A percentile compares a stretch with the other conserved stretches of the same genome.
Evolutionary conservation across 92 coral and sea anemone genomes (phyloP).

Genomic region (Epizoanthus illoricatus): DNA sequence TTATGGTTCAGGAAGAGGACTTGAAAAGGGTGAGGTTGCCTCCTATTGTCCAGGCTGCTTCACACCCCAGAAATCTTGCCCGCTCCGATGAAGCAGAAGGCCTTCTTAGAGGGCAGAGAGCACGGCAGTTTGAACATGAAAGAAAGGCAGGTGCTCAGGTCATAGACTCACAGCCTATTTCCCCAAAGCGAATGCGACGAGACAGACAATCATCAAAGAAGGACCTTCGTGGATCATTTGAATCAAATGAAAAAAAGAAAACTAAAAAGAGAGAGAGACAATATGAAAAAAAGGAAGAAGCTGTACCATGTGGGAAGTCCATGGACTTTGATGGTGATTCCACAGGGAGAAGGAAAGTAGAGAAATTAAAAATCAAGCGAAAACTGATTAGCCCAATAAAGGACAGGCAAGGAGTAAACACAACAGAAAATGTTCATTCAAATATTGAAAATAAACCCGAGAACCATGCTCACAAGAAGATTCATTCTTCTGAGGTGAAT

Average conservation of each 20-base stretch:
- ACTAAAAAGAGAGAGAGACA: constrained; percentile 18
- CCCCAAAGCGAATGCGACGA: constrained; percentile 46
- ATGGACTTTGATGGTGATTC: constrained; percentile 7
- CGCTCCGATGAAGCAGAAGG: constrained; percentile 63
- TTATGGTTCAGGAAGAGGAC: constrained; percentile 23
- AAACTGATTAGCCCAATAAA: constrained; percentile 19
- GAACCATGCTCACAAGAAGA: constrained; percentile 12
- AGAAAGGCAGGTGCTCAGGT: constrained; percentile 36
- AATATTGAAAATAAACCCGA: not conserved
- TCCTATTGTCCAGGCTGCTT: constrained; percentile 93
- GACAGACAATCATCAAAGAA: constrained; percentile 26
- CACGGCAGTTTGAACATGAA: constrained; percentile 79
- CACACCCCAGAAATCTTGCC: constrained; percentile 71
- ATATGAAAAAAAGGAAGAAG: constrained; percentile 34
- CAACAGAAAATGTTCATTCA: constrained; percentile 1
- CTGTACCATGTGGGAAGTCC: constrained; percentile 5
- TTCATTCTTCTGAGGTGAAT: constrained; percentile 21
- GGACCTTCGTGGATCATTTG: not conserved
- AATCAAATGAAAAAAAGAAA: constrained; percentile 24
- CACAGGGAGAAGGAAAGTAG: constrained; percentile 17
- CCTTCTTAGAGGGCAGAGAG: constrained; percentile 82
- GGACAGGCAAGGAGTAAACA: constrained; percentile 4
- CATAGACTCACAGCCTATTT: constrained; percentile 48
- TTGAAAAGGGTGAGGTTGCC: constrained; percentile 78
- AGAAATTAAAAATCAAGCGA: constrained; percentile 31